Evolutionary conservation across 2,888 invertebrate species (phyloP).

Genomic region (Teleogryllus oceanicus): DNA sequence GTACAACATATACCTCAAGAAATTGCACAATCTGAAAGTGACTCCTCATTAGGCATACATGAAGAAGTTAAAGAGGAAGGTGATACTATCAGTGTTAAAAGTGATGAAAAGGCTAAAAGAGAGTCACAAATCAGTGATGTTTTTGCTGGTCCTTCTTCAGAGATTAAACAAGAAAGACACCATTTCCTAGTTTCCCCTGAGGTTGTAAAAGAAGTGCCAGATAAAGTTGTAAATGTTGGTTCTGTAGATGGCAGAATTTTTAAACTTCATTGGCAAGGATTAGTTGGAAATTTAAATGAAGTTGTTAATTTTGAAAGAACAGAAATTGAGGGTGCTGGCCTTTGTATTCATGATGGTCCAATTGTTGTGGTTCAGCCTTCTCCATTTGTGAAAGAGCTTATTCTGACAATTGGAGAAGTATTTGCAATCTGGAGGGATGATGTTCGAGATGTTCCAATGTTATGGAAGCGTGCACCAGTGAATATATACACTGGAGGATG

Average conservation of each 20-base stretch:
- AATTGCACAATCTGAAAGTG: too few relatives aligned
- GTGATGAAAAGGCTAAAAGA: too few relatives aligned
- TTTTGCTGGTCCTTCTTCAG: too few relatives aligned
- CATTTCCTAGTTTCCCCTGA: too few relatives aligned
- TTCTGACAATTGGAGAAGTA: background rate
- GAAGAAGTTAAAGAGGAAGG: too few relatives aligned
- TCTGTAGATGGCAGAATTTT: background rate
- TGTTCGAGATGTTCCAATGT: background rate
- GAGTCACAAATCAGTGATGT: too few relatives aligned
- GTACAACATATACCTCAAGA: too few relatives aligned
- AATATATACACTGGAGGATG: background rate
- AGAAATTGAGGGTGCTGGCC: background rate
- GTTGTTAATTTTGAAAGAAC: background rate
- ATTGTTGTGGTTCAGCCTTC: background rate
- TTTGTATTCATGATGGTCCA: background rate
- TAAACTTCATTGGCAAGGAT: background rate
- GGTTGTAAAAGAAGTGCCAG: too few relatives aligned
- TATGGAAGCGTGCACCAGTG: background rate
- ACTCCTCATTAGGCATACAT: too few relatives aligned
- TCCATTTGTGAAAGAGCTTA: background rate
- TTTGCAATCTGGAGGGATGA: background rate
- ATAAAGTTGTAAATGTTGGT: background rate
- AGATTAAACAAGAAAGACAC: too few relatives aligned
- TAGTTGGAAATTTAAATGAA: background rate
- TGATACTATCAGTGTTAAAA: too few relatives aligned